Conservation (phyloP, 1,140 invertebrate genomes). For the Zaprionus camerounensis region DNA sequence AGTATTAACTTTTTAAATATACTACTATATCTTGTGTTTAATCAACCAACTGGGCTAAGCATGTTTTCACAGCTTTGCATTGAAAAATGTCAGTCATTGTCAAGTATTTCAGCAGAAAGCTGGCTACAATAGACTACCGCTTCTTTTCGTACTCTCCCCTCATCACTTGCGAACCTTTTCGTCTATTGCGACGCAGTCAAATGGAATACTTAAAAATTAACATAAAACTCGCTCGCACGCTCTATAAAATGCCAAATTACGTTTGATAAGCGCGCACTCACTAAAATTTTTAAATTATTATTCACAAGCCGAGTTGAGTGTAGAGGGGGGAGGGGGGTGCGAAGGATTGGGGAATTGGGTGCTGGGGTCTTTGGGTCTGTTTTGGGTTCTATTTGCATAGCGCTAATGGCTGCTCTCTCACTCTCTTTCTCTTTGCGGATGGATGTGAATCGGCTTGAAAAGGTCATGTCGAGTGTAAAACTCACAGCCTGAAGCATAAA, state of each 20-base stretch:
- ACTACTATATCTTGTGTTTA: background rate
- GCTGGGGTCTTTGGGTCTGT: constrained; percentile 1
- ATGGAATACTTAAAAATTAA: constrained; percentile 63
- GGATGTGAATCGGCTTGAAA: constrained; percentile 22
- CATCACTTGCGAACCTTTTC: background rate
- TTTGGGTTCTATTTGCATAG: constrained; percentile 65
- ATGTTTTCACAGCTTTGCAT: background rate
- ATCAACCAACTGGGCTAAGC: background rate
- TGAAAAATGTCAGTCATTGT: background rate
- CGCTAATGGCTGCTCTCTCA: constrained; percentile 63
- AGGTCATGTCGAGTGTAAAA: constrained; percentile 51
- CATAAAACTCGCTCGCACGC: constrained; percentile 66
- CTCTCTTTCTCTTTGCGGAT: constrained; percentile 9
- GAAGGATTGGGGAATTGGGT: background rate
- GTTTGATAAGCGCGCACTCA: constrained; percentile 52
- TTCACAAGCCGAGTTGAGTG: constrained; percentile 8
- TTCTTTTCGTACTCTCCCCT: background rate
- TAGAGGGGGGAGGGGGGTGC: background rate
- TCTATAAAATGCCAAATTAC: constrained; percentile 65
- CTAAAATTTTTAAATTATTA: constrained; percentile 46
- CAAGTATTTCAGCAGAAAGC: background rate
- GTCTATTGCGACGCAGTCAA: constrained; percentile 22
- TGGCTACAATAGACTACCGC: background rate
- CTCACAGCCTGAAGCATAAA: constrained; percentile 51
- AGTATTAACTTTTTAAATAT: too few relatives aligned